phyloP scores from a whole-genome alignment of 2,113 vertebrate genomes.

The Pelodiscus sinensis region DNA sequence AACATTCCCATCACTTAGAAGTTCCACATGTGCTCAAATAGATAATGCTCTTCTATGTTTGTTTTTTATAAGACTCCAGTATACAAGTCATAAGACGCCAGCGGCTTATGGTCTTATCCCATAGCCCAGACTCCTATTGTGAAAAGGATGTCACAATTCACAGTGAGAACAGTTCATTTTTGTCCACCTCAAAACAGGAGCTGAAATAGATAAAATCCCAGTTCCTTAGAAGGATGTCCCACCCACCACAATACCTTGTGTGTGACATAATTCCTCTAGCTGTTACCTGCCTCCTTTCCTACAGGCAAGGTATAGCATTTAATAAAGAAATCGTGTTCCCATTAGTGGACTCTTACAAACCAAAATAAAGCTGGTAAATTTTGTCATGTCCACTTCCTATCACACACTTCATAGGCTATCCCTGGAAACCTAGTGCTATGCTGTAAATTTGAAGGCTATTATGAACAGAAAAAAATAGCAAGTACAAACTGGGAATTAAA shows the following conservation, averaged over 20 bases:
- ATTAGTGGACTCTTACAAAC: neutral
- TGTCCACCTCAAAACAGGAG: neutral
- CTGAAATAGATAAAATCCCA: conserved; percentile 62
- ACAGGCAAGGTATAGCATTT: accelerated
- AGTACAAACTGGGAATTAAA: conserved; percentile 13
- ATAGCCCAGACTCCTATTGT: neutral
- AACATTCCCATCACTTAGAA: neutral
- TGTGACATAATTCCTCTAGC: neutral
- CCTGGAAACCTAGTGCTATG: neutral
- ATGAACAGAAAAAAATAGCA: neutral
- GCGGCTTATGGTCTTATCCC: neutral
- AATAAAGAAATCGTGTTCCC: neutral
- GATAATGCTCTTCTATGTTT: neutral
- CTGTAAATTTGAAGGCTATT: neutral
- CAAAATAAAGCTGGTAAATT: neutral
- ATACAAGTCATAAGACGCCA: too few species aligned
- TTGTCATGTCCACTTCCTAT: neutral
- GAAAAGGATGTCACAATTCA: neutral
- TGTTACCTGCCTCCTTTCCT: neutral
- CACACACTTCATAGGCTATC: neutral
- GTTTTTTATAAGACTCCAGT: neutral
- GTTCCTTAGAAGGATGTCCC: conserved; percentile 64
- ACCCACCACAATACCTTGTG: conserved; percentile 20
- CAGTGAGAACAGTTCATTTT: neutral
- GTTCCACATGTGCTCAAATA: conserved; percentile 28